Evolutionary conservation across 2,888 invertebrate genomes (phyloP), one percentile per base, ranked within the genome.

Genomic region (Seladonia tumulorum): DNA sequence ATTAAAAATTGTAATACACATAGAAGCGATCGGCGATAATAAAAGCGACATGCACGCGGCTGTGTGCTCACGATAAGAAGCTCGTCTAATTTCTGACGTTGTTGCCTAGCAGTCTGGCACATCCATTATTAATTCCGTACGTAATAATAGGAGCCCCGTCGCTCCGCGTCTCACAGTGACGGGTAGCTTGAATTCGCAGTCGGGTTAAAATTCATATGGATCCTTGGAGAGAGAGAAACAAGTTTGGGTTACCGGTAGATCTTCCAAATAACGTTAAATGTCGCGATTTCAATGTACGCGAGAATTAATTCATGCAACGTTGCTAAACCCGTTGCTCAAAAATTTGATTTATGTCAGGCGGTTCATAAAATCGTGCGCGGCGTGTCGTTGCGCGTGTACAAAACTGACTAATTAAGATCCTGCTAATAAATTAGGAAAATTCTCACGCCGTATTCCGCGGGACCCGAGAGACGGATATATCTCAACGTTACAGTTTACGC

Each of bases 101-200:
- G 75, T 75, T 88, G 60, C 82, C 80, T 78, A 39, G 75, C 83
- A 80, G 83, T 81, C 85, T 89, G 75, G 73, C 35, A 72, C 77
- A 88, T 90, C 80, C 82, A 88, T 86, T 90, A 90, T 88, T 89
- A 86, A 89, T 90, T 86, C 79, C 22, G 49, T 70, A 78, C 83
- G 82, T 86, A 90, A 83, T 83, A 83, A 88, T 78, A 63, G 72
- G 76, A 63, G 73, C 60, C 70, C 47, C 80, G 35, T 22, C 53
- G 35, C 42, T 73, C 57, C 75, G 71, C 22, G 77, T 68, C 63
- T 66, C 72, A 63, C 47, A 47, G n/a, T 25, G 73, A 60, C 73
- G 73, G 83, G 75, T 60, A 82, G 42, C 47, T 70, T 87, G 68
- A 47, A 72, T 80, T 53, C 39, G 78, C 53, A 70, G 63, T 57